phyloP scores from a whole-genome alignment of 1,140 invertebrate species.

The Sitobion miscanthi region DNA sequence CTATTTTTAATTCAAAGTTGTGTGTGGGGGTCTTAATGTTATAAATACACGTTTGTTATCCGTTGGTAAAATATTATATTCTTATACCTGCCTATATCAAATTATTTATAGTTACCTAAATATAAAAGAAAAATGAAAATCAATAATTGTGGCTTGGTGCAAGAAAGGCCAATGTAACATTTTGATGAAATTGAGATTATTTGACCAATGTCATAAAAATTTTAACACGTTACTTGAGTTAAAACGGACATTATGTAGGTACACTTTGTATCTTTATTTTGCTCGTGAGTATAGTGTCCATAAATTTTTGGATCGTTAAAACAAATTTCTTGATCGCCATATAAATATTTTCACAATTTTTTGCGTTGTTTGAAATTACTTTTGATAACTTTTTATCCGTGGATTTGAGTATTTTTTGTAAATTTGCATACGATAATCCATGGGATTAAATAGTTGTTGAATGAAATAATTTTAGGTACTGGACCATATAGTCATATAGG shows the following conservation, averaged over 20 bases:
- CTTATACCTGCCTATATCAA: background rate
- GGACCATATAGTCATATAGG: background rate
- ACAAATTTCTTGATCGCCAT: background rate
- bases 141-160: too few species aligned
- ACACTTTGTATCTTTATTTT: background rate
- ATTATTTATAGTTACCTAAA: background rate
- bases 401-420: background rate
- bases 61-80: background rate
- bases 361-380: background rate
- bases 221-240: too few species aligned
- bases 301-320: background rate
- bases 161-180: too few species aligned
- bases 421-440: background rate
- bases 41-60: background rate
- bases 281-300: too few species aligned
- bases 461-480: background rate
- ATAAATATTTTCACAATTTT: background rate
- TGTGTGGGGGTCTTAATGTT: background rate
- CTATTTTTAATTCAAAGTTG: background rate
- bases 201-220: too few species aligned
- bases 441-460: background rate
- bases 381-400: too few species aligned
- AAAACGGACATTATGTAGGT: background rate
- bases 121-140: background rate
- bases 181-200: too few species aligned